Evolutionary conservation across 2,113 vertebrate genomes (phyloP).

Genomic region (Ciconia boyciana): DNA sequence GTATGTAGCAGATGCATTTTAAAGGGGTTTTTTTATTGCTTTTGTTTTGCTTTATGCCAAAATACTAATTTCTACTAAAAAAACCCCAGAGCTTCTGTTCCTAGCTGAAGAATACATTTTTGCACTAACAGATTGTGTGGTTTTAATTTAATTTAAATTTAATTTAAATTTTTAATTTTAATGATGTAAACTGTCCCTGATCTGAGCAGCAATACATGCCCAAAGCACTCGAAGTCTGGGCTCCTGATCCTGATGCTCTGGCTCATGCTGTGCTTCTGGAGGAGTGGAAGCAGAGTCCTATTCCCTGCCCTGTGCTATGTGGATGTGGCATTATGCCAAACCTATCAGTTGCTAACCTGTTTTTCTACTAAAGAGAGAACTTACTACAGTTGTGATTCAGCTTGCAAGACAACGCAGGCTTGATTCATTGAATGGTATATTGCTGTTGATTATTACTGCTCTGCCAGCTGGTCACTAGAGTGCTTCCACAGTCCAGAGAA

Average conservation of each 20-base stretch:
- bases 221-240: neutral
- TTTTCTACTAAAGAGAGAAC: neutral
- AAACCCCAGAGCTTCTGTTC: neutral
- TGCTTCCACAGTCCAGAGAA: neutral
- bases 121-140: neutral
- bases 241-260: neutral
- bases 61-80: neutral
- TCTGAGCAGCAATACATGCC: neutral
- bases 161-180: neutral
- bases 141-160: neutral
- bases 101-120: neutral
- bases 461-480: neutral
- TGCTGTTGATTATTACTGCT: neutral
- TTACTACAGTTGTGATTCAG: neutral
- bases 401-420: neutral
- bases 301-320: fast-evolving
- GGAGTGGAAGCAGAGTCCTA: neutral
- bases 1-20: neutral
- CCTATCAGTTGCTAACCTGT: neutral
- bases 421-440: neutral
- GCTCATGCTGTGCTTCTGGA: neutral
- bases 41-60: neutral
- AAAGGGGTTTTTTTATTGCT: neutral
- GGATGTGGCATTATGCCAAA: neutral
- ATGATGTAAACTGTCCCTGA: neutral